Conservation (phyloP, 2,113 vertebrate species). For the Rhineura floridana region DNA sequence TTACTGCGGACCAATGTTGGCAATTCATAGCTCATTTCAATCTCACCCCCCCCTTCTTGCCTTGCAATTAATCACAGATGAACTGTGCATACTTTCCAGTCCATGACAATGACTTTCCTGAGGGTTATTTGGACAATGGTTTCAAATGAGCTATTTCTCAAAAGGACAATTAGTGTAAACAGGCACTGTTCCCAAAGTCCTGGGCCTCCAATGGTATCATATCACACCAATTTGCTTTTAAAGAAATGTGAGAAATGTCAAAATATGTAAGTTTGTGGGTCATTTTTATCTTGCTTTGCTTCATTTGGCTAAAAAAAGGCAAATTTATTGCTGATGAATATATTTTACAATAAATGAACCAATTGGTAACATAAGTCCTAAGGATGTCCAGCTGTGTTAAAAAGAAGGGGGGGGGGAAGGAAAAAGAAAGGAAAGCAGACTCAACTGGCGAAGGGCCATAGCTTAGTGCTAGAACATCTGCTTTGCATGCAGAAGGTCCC, state of each 20-base stretch:
- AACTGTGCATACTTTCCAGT: slow-evolving; percentile 70
- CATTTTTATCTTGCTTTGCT: slow-evolving; percentile 35
- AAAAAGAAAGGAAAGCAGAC: slow-evolving; percentile 28
- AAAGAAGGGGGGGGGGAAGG: slow-evolving; percentile 9
- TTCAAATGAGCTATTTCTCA: slow-evolving; percentile 68
- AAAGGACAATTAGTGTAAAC: slow-evolving; percentile 54
- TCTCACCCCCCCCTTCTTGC: background rate
- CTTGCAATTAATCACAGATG: slow-evolving; percentile 77
- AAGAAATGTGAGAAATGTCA: slow-evolving; percentile 40
- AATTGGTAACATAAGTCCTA: slow-evolving; percentile 29
- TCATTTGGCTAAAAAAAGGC: slow-evolving; percentile 31
- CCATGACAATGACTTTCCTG: slow-evolving; percentile 60
- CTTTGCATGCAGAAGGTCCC: too few species aligned
- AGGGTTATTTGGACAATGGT: slow-evolving; percentile 66
- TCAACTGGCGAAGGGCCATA: too few species aligned
- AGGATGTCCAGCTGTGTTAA: slow-evolving; percentile 6
- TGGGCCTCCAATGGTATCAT: slow-evolving; percentile 55
- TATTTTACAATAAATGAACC: slow-evolving; percentile 13
- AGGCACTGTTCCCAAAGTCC: slow-evolving; percentile 49
- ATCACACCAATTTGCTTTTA: slow-evolving; percentile 41
- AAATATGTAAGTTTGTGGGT: slow-evolving; percentile 48
- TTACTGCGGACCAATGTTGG: slow-evolving; percentile 70
- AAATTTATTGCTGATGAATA: slow-evolving; percentile 26
- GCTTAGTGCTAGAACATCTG: too few species aligned
- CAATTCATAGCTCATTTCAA: slow-evolving; percentile 66